Evolutionary conservation across 2,797 vertebrate species (phyloP).

Genomic region (Odontamblyopus rebecca): DNA sequence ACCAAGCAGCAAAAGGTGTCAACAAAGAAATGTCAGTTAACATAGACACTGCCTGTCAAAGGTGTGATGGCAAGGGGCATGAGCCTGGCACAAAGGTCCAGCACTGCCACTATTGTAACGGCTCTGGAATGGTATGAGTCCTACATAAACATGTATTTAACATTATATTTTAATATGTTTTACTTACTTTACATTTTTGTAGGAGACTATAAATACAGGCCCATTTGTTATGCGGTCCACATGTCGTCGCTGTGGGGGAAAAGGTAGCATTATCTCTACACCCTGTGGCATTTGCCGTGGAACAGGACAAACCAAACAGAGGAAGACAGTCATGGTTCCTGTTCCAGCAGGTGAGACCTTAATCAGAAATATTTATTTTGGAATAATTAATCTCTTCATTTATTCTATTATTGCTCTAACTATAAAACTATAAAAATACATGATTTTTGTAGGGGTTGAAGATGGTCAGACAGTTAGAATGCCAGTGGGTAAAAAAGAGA

Average conservation of each 20-base stretch:
- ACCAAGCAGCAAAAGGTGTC: conserved; percentile 94
- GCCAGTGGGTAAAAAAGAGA: conserved; percentile 94
- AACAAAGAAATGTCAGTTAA: conserved; percentile 93
- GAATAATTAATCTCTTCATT: neutral
- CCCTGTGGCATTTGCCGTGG: conserved; percentile 87
- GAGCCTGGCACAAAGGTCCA: conserved; percentile 92
- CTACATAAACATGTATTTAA: neutral
- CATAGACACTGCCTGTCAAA: conserved; percentile 85
- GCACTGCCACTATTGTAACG: conserved; percentile 89
- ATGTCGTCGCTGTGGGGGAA: conserved; percentile 88
- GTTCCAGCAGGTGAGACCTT: conserved; percentile 90
- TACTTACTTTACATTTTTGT: neutral
- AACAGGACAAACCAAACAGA: conserved; percentile 91
- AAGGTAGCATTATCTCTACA: conserved; percentile 84
- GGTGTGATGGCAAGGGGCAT: conserved; percentile 87
- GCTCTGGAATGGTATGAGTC: conserved; percentile 91
- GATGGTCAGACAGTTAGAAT: conserved; percentile 96
- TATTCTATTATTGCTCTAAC: neutral
- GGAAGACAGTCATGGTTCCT: conserved; percentile 87
- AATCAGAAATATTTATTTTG: neutral
- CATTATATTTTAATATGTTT: neutral
- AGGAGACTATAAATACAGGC: conserved; percentile 96
- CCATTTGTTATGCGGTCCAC: conserved; percentile 98
- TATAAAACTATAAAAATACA: neutral
- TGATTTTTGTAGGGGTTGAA: conserved; percentile 83